Evolutionary conservation across 2,888 invertebrate species (phyloP).

Genomic region (Melanostoma scalare): DNA sequence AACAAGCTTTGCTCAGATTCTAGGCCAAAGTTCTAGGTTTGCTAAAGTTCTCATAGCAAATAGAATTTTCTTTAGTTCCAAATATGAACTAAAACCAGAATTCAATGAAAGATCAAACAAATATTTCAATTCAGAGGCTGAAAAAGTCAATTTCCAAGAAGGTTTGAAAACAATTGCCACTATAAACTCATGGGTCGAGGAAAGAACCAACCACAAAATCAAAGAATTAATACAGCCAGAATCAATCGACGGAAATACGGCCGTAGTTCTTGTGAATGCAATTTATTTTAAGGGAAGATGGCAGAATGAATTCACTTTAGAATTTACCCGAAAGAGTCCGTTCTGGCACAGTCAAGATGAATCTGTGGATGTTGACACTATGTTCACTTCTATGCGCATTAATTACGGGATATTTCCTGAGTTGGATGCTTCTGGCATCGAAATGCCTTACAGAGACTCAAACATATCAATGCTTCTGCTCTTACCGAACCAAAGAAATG

Average conservation of each 20-base stretch:
- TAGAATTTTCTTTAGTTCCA: slow-evolving; percentile 86
- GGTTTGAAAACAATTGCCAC: slow-evolving; percentile 82
- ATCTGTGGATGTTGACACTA: slow-evolving; percentile 86
- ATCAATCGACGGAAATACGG: slow-evolving; percentile 84
- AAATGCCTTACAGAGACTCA: slow-evolving; percentile 87
- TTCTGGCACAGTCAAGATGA: slow-evolving; percentile 85
- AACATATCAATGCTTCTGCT: slow-evolving; percentile 89
- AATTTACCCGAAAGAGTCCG: slow-evolving; percentile 84
- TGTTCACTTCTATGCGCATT: slow-evolving; percentile 84
- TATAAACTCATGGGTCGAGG: slow-evolving; percentile 92
- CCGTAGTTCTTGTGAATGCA: slow-evolving; percentile 91
- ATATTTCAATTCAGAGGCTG: slow-evolving; percentile 86
- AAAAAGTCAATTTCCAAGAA: slow-evolving; percentile 85
- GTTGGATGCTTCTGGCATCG: slow-evolving; percentile 85
- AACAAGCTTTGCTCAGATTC: slow-evolving; percentile 75
- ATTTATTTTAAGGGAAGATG: slow-evolving; percentile 93
- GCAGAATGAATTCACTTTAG: slow-evolving; percentile 86
- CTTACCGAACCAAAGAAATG: slow-evolving; percentile 87
- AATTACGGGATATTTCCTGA: slow-evolving; percentile 82
- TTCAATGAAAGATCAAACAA: slow-evolving; percentile 85
- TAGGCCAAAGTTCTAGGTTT: slow-evolving; percentile 67
- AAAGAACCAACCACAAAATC: slow-evolving; percentile 91
- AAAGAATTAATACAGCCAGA: slow-evolving; percentile 87
- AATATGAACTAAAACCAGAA: slow-evolving; percentile 83
- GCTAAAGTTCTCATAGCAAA: slow-evolving; percentile 85